Evolutionary conservation across 2,888 invertebrate genomes (phyloP).

Genomic region (Rugalucina vietnamica): DNA sequence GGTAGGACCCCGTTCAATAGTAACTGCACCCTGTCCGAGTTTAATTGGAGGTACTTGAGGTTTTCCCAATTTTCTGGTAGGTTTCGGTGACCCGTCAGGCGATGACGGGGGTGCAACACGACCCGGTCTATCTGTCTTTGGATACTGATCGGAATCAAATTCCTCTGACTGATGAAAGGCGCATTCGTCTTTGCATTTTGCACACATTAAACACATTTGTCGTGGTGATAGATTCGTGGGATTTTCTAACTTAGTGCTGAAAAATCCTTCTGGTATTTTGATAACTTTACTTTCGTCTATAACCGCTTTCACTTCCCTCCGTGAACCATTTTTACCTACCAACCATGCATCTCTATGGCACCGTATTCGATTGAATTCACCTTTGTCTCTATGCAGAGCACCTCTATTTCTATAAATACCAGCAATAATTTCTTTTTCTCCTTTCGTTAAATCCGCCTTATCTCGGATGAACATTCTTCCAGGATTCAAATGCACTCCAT

Average conservation of each 20-base stretch:
- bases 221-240: slow-evolving; percentile 14
- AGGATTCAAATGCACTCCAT: slow-evolving; percentile 62
- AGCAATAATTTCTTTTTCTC: slow-evolving; percentile 77
- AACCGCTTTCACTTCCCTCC: slow-evolving; percentile 34
- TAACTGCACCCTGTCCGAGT: slow-evolving; percentile 40
- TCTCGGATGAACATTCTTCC: slow-evolving; percentile 76
- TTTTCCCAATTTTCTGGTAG: neutral
- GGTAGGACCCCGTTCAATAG: slow-evolving; percentile 58
- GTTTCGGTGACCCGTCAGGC: slow-evolving; percentile 35
- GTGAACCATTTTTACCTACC: slow-evolving; percentile 64
- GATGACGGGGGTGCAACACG: slow-evolving; percentile 55
- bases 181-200: slow-evolving; percentile 46
- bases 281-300: slow-evolving; percentile 48
- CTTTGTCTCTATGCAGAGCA: slow-evolving; percentile 58
- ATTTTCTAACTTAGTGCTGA: slow-evolving; percentile 46
- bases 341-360: slow-evolving; percentile 77
- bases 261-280: slow-evolving; percentile 62
- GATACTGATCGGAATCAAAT: neutral
- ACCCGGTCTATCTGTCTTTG: slow-evolving; percentile 33
- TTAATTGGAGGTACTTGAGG: neutral
- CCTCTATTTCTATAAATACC: slow-evolving; percentile 77
- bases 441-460: slow-evolving; percentile 77
- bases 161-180: neutral
- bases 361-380: slow-evolving; percentile 46
- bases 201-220: slow-evolving; percentile 47